These are phyloP conservation scores for Elephantulus edwardii DNA, from an alignment of 2,113 vertebrate genomes.

Conservation along the genomic window DNA sequence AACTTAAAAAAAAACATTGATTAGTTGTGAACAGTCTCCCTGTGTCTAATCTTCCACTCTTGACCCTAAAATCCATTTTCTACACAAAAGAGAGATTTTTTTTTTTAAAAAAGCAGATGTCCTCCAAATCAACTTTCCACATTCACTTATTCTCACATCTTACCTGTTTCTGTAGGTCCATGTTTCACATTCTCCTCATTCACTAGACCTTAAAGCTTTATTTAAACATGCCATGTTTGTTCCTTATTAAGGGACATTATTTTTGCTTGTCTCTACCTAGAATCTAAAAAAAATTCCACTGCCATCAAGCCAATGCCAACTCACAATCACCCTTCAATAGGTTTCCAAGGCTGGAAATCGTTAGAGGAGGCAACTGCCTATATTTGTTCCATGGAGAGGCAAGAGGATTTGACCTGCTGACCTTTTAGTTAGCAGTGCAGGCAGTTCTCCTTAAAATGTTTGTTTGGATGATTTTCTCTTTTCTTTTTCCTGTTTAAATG, in stretches of 20 bases:
- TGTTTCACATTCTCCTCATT: neutral
- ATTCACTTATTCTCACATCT: neutral
- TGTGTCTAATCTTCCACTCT: neutral
- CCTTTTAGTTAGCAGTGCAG: too few relatives aligned
- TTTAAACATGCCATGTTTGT: neutral
- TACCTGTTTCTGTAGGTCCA: neutral
- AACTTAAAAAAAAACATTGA: too few relatives aligned
- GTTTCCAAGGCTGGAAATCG: too few relatives aligned
- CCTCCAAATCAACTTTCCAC: neutral
- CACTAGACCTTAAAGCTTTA: neutral
- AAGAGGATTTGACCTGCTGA: too few relatives aligned
- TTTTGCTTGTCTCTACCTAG: neutral
- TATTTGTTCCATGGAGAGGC: too few relatives aligned
- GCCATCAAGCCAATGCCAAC: too few relatives aligned
- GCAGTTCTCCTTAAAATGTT: neutral
- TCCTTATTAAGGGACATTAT: neutral
- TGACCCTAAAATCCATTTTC: neutral
- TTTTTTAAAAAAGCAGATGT: slow-evolving; percentile 17
- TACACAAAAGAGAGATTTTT: neutral
- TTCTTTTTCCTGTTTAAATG: neutral
- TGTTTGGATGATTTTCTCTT: neutral
- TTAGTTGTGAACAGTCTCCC: neutral
- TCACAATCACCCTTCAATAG: too few relatives aligned
- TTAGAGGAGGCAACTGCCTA: too few relatives aligned
- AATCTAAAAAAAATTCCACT: too few relatives aligned